Conservation (phyloP, 1,140 invertebrate species). For the Penaeus vannamei region DNA sequence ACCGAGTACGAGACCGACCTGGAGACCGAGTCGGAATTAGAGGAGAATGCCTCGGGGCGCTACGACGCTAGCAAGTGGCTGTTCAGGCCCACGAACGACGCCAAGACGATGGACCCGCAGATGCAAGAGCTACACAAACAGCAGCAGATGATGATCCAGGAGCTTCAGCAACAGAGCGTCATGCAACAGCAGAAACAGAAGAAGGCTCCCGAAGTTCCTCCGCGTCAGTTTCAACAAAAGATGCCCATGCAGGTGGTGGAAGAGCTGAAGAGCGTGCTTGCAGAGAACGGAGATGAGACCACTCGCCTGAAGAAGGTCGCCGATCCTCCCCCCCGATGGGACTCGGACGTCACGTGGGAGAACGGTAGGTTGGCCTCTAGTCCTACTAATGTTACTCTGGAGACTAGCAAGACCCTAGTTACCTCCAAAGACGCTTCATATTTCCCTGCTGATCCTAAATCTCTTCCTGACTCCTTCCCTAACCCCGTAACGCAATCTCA, state of each 20-base stretch:
- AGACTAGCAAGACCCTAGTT: slow-evolving; percentile 46
- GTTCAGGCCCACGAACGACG: slow-evolving; percentile 35
- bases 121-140: slow-evolving; percentile 49
- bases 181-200: slow-evolving; percentile 48
- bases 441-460: slow-evolving; percentile 41
- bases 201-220: slow-evolving; percentile 40
- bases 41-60: slow-evolving; percentile 31
- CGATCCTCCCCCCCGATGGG: slow-evolving; percentile 62
- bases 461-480: slow-evolving; percentile 39
- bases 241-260: slow-evolving; percentile 66
- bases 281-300: slow-evolving; percentile 43
- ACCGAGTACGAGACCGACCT: slow-evolving; percentile 64
- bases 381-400: slow-evolving; percentile 53
- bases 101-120: slow-evolving; percentile 35
- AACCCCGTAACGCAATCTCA: slow-evolving; percentile 49
- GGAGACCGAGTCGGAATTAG: slow-evolving; percentile 62
- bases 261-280: slow-evolving; percentile 63
- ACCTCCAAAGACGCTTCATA: slow-evolving; percentile 45
- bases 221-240: slow-evolving; percentile 61
- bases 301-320: slow-evolving; percentile 54
- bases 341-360: slow-evolving; percentile 49
- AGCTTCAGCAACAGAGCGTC: slow-evolving; percentile 43
- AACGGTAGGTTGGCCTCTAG: slow-evolving; percentile 55
- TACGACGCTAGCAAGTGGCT: slow-evolving; percentile 53
- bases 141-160: slow-evolving; percentile 48